Evolutionary conservation across 2,888 invertebrate genomes (phyloP), one percentile per base, ranked within the genome.

Genomic region (Lasiommata megera): DNA sequence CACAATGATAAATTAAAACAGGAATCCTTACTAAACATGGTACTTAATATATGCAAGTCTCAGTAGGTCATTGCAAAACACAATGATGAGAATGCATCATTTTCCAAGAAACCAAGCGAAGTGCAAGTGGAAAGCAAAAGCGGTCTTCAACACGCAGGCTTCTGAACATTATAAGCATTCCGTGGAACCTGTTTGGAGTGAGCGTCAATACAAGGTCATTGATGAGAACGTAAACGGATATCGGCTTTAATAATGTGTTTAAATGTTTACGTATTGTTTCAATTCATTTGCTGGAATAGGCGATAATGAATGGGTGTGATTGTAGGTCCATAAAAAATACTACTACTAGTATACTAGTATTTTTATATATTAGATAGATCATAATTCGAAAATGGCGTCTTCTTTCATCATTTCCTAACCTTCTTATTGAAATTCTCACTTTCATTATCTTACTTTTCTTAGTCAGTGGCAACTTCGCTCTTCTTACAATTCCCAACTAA

Each of bases 191-290:
- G 85, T 85, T 85, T 69, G 59, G 74, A 80, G 80, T 79, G 82
- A 84, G 76, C 78, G 82, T 79, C 63, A 62, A 56, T 47, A 54
- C 84, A 88, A 88, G 88, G 88, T 85, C 83, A 82, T 47, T 66
- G 81, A 79, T 77, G 79, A 81, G 77, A 62, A 58, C 48, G 54
- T 57, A 60, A 62, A 61, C 60, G 65, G 59, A 53, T 63, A 52
- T 64, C 48, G 53, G 52, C 36, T 58, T 53, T 12, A 56, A 60
- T 44, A 50, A 58, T 61, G 58, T 54, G 37, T 40, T 36, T 48
- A 55, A 47, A 54, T 52, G 46, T 61, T 62, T 61, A 54, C 16
- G 23, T 57, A 46, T 55, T 58, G 55, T 58, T 51, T 51, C 56
- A 63, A 62, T 60, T 58, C 51, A 58, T 60, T 62, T 59, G 54